Base-by-base conservation (phyloP, 2,888 invertebrate species). In the Cataglyphis cursor region DNA sequence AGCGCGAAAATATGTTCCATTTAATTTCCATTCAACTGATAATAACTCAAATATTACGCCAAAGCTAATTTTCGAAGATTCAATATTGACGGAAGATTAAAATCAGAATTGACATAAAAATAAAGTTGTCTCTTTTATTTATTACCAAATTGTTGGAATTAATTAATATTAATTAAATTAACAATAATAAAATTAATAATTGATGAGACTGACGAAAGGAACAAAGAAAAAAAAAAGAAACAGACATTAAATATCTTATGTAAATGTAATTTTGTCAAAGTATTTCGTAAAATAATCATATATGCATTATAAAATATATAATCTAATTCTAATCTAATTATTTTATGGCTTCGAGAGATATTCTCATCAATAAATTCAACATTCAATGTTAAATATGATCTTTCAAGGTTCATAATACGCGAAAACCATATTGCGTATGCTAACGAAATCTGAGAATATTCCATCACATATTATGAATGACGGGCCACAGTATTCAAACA, bases 401-500 rank as follows among this genome's bases (percentile, higher is more conserved):
- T 28, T 41, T 10, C n/a, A 54, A 54, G 54, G n/a, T 24, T 68
- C n/a, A 66, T 76, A 76, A 76, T 41, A 57, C 3, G 38, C n/a
- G 24, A 66, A 9, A n/a, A 68, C 41, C 9, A n/a, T 51, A 68
- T 76, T 76, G 24, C n/a, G 18, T 51, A 12, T 18, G 28, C 38
- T 76, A 51, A n/a, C 28, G 54, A 54, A 35, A 68, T 21, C 44
- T 24, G 38, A 76, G 54, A 76, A 10, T 68, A 76, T 54, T 41
- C 15, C 21, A 41, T 51, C 51, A 72, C 72, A 57, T 72, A 44
- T 54, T 54, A 62, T 76, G 76, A 76, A 76, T 76, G 28, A 76
- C 75, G n/a, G 5, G 38, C 48, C 35, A 57, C 57, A 44, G 38
- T 66, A 68, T 76, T 68, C 51, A 9, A 15, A 68, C 68, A 68